phyloP scores from a whole-genome alignment of 1,140 invertebrate genomes.

The Sarcophaga bullata region DNA sequence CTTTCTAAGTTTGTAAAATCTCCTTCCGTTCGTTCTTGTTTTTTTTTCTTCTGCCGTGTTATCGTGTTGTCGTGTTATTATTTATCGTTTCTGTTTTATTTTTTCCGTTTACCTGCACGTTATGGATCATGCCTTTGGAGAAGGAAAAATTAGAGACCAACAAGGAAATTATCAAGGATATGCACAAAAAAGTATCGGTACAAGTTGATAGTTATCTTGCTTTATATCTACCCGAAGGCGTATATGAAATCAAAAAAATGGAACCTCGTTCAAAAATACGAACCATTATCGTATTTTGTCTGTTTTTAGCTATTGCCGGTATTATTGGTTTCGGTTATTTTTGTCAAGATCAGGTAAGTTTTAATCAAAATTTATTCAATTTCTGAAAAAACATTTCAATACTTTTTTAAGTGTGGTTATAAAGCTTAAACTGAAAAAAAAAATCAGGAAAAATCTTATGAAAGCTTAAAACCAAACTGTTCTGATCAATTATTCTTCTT shows the following conservation, averaged over 20 bases:
- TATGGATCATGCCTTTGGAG: conserved; percentile 23
- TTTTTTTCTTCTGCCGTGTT: too few relatives aligned
- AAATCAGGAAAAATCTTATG: not conserved
- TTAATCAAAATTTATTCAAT: not conserved
- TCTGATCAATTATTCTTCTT: too few relatives aligned
- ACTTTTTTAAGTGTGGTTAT: not conserved
- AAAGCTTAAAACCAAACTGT: too few relatives aligned
- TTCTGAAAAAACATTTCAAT: not conserved
- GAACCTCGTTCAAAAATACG: conserved; percentile 78
- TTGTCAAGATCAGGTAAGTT: conserved; percentile 81
- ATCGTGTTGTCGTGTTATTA: too few relatives aligned
- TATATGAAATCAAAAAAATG: conserved; percentile 81
- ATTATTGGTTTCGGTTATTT: conserved; percentile 89
- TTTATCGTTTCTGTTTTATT: not conserved
- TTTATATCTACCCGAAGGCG: conserved; percentile 73
- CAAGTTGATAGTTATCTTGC: conserved; percentile 82
- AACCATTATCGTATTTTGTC: conserved; percentile 80
- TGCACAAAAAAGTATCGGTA: conserved; percentile 79
- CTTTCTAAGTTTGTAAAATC: too few relatives aligned
- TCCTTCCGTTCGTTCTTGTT: too few relatives aligned
- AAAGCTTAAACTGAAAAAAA: not conserved
- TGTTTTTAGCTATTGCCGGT: conserved; percentile 80
- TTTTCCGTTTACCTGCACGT: not conserved
- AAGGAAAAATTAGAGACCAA: not conserved
- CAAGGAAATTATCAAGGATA: conserved; percentile 62